phyloP scores from a whole-genome alignment of 2,113 vertebrate genomes.

The Carollia perspicillata region DNA sequence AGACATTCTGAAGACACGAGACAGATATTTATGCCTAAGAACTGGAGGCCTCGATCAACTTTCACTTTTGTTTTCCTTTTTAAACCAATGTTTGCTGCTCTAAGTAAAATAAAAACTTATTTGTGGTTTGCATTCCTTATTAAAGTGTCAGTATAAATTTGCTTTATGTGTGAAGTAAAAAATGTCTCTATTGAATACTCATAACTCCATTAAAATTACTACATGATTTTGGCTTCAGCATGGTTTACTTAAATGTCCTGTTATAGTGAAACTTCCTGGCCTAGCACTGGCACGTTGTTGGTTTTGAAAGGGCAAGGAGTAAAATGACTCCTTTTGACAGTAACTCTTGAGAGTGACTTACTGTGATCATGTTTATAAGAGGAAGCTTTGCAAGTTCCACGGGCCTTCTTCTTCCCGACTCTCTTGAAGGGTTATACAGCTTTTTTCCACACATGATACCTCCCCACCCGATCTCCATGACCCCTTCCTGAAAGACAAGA shows the following conservation, averaged over 20 bases:
- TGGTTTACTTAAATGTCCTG: slow-evolving; percentile 8
- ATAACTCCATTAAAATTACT: slow-evolving; percentile 35
- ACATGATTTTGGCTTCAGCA: slow-evolving; percentile 12
- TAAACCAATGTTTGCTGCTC: slow-evolving; percentile 5
- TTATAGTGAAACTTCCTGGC: not conserved
- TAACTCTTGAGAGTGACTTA: not conserved
- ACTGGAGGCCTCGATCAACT: slow-evolving; percentile 1
- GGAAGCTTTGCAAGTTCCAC: not conserved
- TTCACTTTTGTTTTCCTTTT: not conserved
- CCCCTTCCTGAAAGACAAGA: not conserved
- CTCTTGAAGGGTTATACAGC: not conserved
- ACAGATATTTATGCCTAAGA: not conserved
- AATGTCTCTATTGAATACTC: slow-evolving; percentile 41
- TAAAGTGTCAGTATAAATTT: slow-evolving; percentile 23
- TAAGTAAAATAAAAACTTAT: slow-evolving; percentile 42
- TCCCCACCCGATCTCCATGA: not conserved
- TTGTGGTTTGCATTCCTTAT: slow-evolving; percentile 37
- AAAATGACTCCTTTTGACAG: not conserved
- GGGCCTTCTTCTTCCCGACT: not conserved
- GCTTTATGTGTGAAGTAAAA: slow-evolving; percentile 22
- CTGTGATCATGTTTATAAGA: not conserved
- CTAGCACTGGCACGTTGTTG: not conserved
- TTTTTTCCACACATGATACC: not conserved
- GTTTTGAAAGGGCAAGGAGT: not conserved
- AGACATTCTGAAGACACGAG: not conserved